phyloP scores from a whole-genome alignment of 2,797 vertebrate genomes.

The Serranus cabrilla region DNA sequence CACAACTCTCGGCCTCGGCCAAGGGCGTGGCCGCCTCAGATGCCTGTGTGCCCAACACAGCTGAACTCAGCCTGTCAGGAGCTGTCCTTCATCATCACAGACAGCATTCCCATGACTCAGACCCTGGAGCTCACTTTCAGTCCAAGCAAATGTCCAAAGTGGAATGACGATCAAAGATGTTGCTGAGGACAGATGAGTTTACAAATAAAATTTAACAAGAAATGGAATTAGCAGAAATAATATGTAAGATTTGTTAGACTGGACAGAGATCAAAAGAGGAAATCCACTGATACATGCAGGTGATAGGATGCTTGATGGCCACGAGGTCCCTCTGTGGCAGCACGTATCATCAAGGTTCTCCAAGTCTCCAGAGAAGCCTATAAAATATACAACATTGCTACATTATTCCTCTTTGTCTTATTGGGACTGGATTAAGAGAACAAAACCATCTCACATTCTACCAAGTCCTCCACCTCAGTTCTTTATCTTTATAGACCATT shows the following conservation, averaged over 20 bases:
- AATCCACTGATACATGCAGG: neutral
- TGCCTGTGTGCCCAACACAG: constrained; percentile 39
- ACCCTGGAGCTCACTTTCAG: constrained; percentile 30
- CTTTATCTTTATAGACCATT: constrained; percentile 32
- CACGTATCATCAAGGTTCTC: constrained; percentile 15
- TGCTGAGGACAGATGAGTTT: constrained; percentile 25
- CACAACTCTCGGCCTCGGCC: constrained; percentile 37
- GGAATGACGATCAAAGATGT: constrained; percentile 31
- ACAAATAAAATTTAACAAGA: constrained; percentile 12
- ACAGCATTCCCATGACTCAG: constrained; percentile 58
- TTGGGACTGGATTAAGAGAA: constrained; percentile 34
- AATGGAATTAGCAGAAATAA: constrained; percentile 6
- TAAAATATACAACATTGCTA: constrained; percentile 38
- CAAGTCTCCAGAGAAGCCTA: constrained; percentile 11
- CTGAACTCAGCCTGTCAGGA: constrained; percentile 53
- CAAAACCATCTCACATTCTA: constrained; percentile 6
- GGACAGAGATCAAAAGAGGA: neutral
- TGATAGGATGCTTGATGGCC: neutral
- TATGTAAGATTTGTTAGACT: neutral
- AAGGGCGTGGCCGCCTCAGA: constrained; percentile 60
- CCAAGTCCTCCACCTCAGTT: constrained; percentile 31
- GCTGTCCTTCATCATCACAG: constrained; percentile 46
- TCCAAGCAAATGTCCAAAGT: constrained; percentile 32
- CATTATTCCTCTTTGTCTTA: constrained; percentile 29
- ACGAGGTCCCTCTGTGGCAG: neutral